These are phyloP conservation scores for Miichthys miiuy DNA, from an alignment of 2,797 vertebrate genomes.

Conservation along the genomic window DNA sequence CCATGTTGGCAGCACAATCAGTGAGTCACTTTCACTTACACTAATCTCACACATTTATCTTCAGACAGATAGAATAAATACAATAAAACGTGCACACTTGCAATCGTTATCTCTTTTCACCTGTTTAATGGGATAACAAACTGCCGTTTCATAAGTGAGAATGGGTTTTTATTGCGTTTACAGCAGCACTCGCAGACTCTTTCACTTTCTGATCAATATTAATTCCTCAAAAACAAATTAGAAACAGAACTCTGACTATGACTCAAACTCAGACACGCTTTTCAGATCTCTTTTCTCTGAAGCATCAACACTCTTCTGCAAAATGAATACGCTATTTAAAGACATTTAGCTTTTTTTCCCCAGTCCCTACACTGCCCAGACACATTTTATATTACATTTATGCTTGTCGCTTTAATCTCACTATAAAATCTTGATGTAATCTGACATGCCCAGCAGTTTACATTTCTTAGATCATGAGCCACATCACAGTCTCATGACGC, in stretches of 20 bases:
- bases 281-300: slow-evolving; percentile 39
- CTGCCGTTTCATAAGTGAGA: background rate
- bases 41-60: background rate
- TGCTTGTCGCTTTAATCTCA: background rate
- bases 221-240: slow-evolving; percentile 30
- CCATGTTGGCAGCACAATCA: background rate
- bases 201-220: slow-evolving; percentile 7
- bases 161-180: background rate
- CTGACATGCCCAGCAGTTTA: background rate
- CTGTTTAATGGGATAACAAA: background rate
- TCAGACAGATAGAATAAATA: background rate
- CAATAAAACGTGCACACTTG: background rate
- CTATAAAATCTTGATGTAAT: background rate
- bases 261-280: slow-evolving; percentile 1
- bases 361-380: background rate
- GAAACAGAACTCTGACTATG: slow-evolving; percentile 23
- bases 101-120: background rate
- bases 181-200: rapidly evolving
- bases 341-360: background rate
- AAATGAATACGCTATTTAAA: background rate
- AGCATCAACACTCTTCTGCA: background rate
- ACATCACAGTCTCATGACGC: background rate
- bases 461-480: background rate
- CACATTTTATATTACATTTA: background rate
- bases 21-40: background rate